These are phyloP conservation scores for Anticlea derivata DNA, from an alignment of 2,888 invertebrate species.

Conservation along the genomic window DNA sequence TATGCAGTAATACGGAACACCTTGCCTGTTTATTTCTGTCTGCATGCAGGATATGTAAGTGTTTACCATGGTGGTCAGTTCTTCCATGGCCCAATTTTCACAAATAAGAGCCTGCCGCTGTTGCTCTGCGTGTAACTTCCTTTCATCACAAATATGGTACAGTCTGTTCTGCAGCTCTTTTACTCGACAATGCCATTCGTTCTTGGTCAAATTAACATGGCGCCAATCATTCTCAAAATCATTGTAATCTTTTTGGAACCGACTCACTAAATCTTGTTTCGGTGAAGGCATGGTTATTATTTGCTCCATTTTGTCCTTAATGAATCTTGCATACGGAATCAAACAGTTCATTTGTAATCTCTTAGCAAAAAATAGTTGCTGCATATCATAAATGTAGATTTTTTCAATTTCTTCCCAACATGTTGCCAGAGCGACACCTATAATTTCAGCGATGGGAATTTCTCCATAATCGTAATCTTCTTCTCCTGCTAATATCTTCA, in stretches of 20 bases:
- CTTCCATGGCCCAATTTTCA: slow-evolving; percentile 84
- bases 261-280: slow-evolving; percentile 82
- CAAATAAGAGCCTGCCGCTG: slow-evolving; percentile 77
- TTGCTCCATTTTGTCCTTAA: slow-evolving; percentile 80
- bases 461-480: slow-evolving; percentile 77
- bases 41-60: slow-evolving; percentile 83
- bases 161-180: slow-evolving; percentile 78
- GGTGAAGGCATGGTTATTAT: slow-evolving; percentile 81
- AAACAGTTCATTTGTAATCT: slow-evolving; percentile 80
- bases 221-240: slow-evolving; percentile 84
- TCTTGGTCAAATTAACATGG: slow-evolving; percentile 81
- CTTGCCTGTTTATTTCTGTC: slow-evolving; percentile 84
- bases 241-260: slow-evolving; percentile 85
- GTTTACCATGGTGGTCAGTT: slow-evolving; percentile 81
- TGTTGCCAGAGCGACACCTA: slow-evolving; percentile 68
- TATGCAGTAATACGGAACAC: no score
- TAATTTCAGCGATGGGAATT: slow-evolving; percentile 59
- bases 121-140: slow-evolving; percentile 79
- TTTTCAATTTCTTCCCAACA: slow-evolving; percentile 81
- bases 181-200: slow-evolving; percentile 85
- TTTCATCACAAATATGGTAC: slow-evolving; percentile 82
- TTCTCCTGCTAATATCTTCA: slow-evolving; percentile 65
- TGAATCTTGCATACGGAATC: slow-evolving; percentile 81
- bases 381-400: slow-evolving; percentile 77
- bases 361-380: slow-evolving; percentile 83